Evolutionary conservation across 2,797 vertebrate genomes (phyloP), one percentile per base, ranked within the genome.

Genomic region (Heteromormyrus szaboi): DNA sequence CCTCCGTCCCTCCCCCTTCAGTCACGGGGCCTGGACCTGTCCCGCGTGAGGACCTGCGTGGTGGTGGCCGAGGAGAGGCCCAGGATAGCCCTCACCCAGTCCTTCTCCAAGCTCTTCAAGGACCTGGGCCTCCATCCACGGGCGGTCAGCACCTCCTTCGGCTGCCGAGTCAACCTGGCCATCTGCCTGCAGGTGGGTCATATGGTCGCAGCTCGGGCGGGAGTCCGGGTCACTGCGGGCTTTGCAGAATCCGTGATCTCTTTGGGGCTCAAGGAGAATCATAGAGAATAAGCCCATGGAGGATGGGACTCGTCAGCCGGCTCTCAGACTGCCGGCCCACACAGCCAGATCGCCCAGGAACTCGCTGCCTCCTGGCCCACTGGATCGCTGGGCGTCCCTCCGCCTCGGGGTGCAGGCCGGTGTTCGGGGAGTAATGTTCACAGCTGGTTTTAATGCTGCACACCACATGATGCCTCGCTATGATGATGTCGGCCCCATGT

Each of bases 101-200:
- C 98, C 2, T 99, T 99, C 94, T 98, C 98, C 89, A 99, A 99
- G 91, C 95, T 99, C 90, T 99, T 99, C 93, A 98, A 98, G 91
- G 98, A 99, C 92, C 95, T 99, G 90, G 98, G 98, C 12, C 97
- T 99, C 56, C 98, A 99, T 92, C 96, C 97, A 0, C 96, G 98
- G 56, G 98, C 98, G 0, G 98, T 99, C 90, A 99, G 98, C 95
- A 98, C 98, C 22, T 97, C 98, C 0, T 99, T 99, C 62, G 98
- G 98, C 95, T 99, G 98, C 93, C 94, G 98, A 93, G 98, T 99
- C 93, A 99, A 99, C 95, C 95, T 99, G 95, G 98, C 98, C 0
- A 97, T 99, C 93, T 99, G 98, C 93, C 96, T 99, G 92, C 98
- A 99, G 98, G 98, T 99, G 92, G 92, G 96, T 91, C 19, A 29